Evolutionary conservation across 53 echinoderm and acorn worm species (phyloP), one percentile per base, ranked within the genome.

Genomic region (Henricia sp.): DNA sequence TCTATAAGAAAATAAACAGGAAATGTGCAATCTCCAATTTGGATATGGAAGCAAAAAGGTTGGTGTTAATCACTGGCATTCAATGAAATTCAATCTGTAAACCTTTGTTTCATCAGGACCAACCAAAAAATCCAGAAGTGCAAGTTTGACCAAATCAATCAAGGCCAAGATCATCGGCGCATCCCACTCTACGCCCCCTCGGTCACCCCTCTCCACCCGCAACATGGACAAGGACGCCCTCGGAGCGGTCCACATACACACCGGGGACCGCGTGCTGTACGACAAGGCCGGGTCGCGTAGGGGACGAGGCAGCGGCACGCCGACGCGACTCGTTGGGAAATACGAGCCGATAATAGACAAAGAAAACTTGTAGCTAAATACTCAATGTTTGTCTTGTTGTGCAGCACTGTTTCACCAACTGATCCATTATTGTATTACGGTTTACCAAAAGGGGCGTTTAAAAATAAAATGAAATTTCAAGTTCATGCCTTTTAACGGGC

Each of bases 161-260:
- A 62, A 44, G 13, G 80, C 80, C 20, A 80, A 80, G 80, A 80
- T 80, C 33, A 41, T 46, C 2, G 48, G 80, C 0, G n/a, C n/a
- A n/a, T 60, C 65, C 9, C 57, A 43, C 12, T 29, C 71, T 8
- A 48, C 30, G 6, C 60, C 70, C 13, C 71, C 84, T 13, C 70
- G 95, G 17, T 95, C 95, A 1, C 95, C 95, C n/a, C 85, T 95
- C 55, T 83, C 95, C 35, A 89, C 91, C 19, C 87, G 91, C 29
- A 95, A 91, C 52, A 69, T 91, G 13, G 84, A 87, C 14, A 74
- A 89, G 68, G 91, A 95, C 36, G 87, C 87, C 14, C 89, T 85
- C 2, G n/a, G n/a, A n/a, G 36, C 67, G 0, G 75, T 76, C 76
- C 75, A 41, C 0, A 9, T 86, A 29, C 70, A 34, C 42, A 43